Conservation (phyloP, 2,113 vertebrate genomes). For the Planiliza haematocheilus region DNA sequence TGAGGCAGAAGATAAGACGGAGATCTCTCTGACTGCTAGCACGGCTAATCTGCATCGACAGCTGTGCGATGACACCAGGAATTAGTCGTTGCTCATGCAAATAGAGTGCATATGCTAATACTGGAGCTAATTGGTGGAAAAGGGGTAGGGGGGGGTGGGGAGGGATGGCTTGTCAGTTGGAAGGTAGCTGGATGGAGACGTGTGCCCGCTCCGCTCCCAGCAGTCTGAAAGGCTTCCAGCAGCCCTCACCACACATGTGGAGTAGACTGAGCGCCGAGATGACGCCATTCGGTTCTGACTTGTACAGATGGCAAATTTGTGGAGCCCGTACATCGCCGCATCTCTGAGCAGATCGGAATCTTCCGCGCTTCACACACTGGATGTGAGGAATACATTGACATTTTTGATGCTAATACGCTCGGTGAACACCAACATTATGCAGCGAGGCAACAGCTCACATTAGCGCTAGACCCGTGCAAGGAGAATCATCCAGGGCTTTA, state of each 20-base stretch:
- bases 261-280: slow-evolving; percentile 21
- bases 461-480: slow-evolving; percentile 1
- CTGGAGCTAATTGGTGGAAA: slow-evolving; percentile 71
- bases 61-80: slow-evolving; percentile 74
- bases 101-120: slow-evolving; percentile 77
- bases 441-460: not conserved
- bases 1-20: slow-evolving; percentile 45
- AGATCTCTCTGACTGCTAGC: slow-evolving; percentile 60
- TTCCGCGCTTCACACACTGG: not conserved
- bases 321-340: slow-evolving; percentile 26
- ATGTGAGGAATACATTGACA: slow-evolving; percentile 41
- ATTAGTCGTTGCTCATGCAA: slow-evolving; percentile 75
- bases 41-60: slow-evolving; percentile 75
- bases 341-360: slow-evolving; percentile 20
- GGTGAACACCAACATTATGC: slow-evolving; percentile 1
- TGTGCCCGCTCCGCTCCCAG: slow-evolving; percentile 37
- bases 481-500: not conserved
- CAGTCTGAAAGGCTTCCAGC: slow-evolving; percentile 56
- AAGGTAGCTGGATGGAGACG: slow-evolving; percentile 56
- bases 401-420: slow-evolving; percentile 45
- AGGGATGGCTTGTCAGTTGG: slow-evolving; percentile 50
- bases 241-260: slow-evolving; percentile 46
- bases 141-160: slow-evolving; percentile 1
- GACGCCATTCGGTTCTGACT: slow-evolving; percentile 28
- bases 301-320: slow-evolving; percentile 60